phyloP scores from a whole-genome alignment of 2,113 vertebrate species.

The Xenotilapia flavipinnis region DNA sequence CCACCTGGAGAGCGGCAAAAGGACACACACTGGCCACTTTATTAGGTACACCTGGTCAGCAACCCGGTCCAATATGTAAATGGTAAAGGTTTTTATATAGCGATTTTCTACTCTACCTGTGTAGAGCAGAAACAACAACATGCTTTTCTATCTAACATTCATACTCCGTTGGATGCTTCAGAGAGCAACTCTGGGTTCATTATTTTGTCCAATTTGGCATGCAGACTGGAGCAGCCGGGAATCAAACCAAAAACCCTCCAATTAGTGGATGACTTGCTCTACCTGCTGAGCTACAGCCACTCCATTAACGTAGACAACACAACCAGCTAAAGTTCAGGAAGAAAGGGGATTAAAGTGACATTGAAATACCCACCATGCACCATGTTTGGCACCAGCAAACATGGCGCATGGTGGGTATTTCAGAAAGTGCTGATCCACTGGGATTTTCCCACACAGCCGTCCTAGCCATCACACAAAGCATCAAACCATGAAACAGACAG shows the following conservation, averaged over 20 bases:
- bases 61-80: background rate
- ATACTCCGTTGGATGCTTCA: background rate
- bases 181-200: background rate
- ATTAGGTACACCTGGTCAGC: background rate
- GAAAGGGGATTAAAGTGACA: accelerated
- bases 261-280: background rate
- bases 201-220: background rate
- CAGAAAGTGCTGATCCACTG: background rate
- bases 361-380: background rate
- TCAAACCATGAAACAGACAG: background rate
- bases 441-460: background rate
- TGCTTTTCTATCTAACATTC: background rate
- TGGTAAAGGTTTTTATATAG: background rate
- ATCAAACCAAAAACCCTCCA: background rate
- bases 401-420: background rate
- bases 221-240: background rate
- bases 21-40: background rate
- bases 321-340: background rate
- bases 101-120: background rate
- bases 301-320: accelerated
- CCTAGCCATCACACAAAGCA: background rate
- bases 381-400: background rate
- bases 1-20: background rate
- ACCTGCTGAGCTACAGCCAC: background rate
- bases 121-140: background rate